Evolutionary conservation across 2,113 vertebrate species (phyloP).

Genomic region (Halcyon malimbica): DNA sequence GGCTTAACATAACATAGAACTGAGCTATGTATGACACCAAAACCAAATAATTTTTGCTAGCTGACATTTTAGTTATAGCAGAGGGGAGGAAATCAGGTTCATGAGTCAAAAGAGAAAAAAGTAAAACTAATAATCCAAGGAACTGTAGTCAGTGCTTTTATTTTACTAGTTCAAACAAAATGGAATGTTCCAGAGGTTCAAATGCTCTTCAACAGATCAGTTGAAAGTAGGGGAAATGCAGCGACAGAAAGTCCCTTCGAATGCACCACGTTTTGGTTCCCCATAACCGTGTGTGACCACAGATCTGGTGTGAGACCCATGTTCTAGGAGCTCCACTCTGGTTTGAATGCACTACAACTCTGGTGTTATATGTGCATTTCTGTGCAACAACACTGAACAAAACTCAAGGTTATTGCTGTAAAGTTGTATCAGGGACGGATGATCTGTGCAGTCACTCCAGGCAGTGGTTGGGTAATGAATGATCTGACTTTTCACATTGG

Average conservation of each 20-base stretch:
- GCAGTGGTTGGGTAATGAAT: not conserved
- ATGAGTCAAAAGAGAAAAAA: not conserved
- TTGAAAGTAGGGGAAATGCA: not conserved
- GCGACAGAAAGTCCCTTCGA: not conserved
- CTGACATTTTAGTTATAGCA: not conserved
- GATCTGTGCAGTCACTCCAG: not conserved
- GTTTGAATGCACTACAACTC: not conserved
- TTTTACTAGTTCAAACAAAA: not conserved
- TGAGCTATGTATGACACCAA: not conserved
- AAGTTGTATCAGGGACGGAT: not conserved
- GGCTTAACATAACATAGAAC: not conserved
- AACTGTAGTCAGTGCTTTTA: not conserved
- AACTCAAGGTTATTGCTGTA: not conserved
- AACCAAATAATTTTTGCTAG: not conserved
- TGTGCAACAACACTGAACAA: not conserved
- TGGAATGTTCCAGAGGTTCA: not conserved
- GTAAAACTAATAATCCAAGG: slow-evolving; percentile 2
- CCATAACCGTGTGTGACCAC: not conserved
- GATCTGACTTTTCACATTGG: not conserved
- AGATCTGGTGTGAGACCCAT: not conserved
- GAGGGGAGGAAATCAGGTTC: not conserved
- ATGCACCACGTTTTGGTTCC: not conserved
- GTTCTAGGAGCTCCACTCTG: not conserved
- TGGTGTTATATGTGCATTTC: not conserved
- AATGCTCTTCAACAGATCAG: not conserved